A percentile compares a stretch with the other conserved stretches of the same genome.
These are phyloP conservation scores for Balanococcus diminutus DNA, from an alignment of 2,888 invertebrate genomes.

Conservation along the genomic window DNA sequence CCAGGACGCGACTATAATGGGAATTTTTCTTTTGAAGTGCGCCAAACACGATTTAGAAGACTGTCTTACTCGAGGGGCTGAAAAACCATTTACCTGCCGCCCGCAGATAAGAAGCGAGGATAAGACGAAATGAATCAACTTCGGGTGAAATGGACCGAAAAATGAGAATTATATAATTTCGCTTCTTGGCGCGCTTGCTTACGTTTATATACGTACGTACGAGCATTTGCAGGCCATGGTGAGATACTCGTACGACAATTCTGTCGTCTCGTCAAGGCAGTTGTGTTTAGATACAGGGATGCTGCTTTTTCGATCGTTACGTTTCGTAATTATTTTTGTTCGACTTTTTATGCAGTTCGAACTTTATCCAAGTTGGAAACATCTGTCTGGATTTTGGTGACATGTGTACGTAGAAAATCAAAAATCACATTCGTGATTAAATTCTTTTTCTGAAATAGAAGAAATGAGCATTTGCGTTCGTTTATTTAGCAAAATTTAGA, in stretches of 20 bases:
- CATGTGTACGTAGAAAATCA: neutral
- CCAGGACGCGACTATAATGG: conserved; percentile 50
- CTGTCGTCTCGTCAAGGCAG: too few relatives aligned
- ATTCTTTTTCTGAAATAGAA: neutral
- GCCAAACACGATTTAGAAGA: conserved; percentile 14
- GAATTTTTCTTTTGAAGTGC: conserved; percentile 47
- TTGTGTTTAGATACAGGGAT: too few relatives aligned
- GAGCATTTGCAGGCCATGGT: neutral
- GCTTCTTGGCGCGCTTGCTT: neutral
- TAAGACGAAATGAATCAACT: conserved; percentile 42
- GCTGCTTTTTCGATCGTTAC: too few relatives aligned
- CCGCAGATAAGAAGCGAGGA: conserved; percentile 48
- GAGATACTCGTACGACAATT: neutral
- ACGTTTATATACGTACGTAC: neutral
- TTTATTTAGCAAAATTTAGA: too few relatives aligned
- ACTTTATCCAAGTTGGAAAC: too few relatives aligned
- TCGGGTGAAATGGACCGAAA: conserved; percentile 51
- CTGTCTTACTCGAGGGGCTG: conserved; percentile 31
- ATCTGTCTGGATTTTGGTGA: neutral
- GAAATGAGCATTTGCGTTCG: too few relatives aligned
- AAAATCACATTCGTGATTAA: neutral
- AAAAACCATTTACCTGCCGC: conserved; percentile 50
- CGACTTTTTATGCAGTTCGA: too few relatives aligned
- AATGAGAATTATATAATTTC: conserved; percentile 50
- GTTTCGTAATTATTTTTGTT: too few relatives aligned